phyloP scores from a whole-genome alignment of 2,113 vertebrate species.

The Merops nubicus region DNA sequence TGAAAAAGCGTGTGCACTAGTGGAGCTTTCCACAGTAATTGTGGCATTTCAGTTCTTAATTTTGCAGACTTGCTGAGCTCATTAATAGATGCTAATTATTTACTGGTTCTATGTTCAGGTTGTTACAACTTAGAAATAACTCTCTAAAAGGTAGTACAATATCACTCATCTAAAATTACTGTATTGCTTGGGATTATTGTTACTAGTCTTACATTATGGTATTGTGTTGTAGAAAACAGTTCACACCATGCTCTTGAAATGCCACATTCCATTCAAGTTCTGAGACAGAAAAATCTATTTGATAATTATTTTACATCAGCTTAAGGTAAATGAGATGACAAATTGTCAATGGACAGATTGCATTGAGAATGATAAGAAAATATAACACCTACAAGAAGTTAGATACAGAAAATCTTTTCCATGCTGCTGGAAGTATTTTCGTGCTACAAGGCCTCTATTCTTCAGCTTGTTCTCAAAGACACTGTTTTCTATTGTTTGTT shows the following conservation, averaged over 20 bases:
- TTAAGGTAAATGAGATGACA: not conserved
- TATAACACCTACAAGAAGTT: not conserved
- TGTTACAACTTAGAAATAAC: conserved; percentile 23
- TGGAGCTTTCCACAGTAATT: not conserved
- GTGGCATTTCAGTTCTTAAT: not conserved
- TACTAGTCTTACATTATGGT: not conserved
- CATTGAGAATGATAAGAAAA: not conserved
- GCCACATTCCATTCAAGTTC: not conserved
- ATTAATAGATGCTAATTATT: not conserved
- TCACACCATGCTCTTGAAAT: not conserved
- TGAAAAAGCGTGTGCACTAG: not conserved
- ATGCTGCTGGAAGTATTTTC: not conserved
- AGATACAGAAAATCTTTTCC: not conserved
- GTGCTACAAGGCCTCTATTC: conserved; percentile 4
- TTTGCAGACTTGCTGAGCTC: conserved; percentile 3
- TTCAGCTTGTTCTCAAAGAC: not conserved
- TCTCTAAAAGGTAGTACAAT: not conserved
- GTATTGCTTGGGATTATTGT: not conserved
- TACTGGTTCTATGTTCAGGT: not conserved
- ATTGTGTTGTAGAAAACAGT: not conserved
- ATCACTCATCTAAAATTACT: not conserved
- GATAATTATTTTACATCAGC: not conserved
- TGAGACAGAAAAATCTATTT: not conserved
- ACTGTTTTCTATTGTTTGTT: conserved; percentile 21
- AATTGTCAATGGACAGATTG: not conserved